Conservation (phyloP, 2,888 invertebrate species). For the Caenorhabditis virilis region DNA sequence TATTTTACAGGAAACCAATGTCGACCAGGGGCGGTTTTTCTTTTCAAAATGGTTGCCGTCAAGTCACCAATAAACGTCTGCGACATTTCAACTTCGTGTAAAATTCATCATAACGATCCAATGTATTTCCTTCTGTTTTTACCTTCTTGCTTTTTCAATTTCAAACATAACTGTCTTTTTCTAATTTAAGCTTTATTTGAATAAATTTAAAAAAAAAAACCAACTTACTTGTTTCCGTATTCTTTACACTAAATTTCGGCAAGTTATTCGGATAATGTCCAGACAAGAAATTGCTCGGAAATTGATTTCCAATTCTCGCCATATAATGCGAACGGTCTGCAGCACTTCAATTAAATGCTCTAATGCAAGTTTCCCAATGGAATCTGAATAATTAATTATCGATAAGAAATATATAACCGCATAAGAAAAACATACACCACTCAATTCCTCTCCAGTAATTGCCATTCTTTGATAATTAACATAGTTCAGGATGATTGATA, state of each 20-base stretch:
- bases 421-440: constrained; percentile 78
- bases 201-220: no score
- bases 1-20: no score
- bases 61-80: no score
- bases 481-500: no score
- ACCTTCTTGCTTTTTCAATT: no score
- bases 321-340: constrained; percentile 92
- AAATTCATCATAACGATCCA: no score
- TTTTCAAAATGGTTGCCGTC: no score
- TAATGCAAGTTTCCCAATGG: constrained; percentile 91
- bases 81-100: no score
- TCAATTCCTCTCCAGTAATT: constrained; percentile 92
- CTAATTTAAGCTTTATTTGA: no score
- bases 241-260: constrained; percentile 64
- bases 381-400: constrained; percentile 75
- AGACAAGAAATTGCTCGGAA: constrained; percentile 62
- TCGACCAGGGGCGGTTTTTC: no score
- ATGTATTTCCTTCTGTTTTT: no score
- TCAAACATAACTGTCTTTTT: no score
- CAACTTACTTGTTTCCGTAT: constrained; percentile 63
- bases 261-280: constrained; percentile 64
- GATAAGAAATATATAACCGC: background rate
- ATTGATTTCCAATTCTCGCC: constrained; percentile 71
- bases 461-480: constrained; percentile 81
- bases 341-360: constrained; percentile 85